Evolutionary conservation across 2,113 vertebrate species (phyloP).

Genomic region (Bubalus kerabau): DNA sequence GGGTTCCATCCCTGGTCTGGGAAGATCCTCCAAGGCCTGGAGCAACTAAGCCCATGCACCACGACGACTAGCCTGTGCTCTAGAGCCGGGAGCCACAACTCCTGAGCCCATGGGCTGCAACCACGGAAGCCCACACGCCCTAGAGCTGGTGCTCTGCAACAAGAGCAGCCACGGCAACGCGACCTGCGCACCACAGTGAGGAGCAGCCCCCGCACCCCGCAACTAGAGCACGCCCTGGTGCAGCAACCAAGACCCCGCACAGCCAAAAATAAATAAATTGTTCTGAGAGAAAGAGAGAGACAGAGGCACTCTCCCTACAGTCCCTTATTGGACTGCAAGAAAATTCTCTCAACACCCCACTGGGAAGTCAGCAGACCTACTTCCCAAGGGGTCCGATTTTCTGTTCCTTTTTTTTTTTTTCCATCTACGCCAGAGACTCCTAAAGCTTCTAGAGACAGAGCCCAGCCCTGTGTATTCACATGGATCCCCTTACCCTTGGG

Average conservation of each 20-base stretch:
- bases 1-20: not conserved
- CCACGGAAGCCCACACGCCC: not conserved
- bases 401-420: not conserved
- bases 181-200: accelerated
- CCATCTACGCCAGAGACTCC: not conserved
- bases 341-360: accelerated
- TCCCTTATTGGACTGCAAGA: not conserved
- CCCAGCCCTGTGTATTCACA: not conserved
- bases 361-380: not conserved
- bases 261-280: accelerated
- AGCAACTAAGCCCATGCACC: not conserved
- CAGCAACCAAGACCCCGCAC: not conserved
- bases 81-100: not conserved
- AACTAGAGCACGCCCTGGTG: accelerated
- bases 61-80: not conserved
- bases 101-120: not conserved
- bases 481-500: not conserved
- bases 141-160: not conserved
- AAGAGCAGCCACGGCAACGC: accelerated
- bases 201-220: accelerated
- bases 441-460: not conserved
- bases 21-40: not conserved
- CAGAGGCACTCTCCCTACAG: not conserved
- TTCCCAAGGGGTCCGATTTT: not conserved
- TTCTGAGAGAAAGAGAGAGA: not conserved